Percentiles rank a stretch among this genome's conserved stretches.
Evolutionary conservation across 2,888 invertebrate species (phyloP).

Genomic region (Hanleya hanleyi): DNA sequence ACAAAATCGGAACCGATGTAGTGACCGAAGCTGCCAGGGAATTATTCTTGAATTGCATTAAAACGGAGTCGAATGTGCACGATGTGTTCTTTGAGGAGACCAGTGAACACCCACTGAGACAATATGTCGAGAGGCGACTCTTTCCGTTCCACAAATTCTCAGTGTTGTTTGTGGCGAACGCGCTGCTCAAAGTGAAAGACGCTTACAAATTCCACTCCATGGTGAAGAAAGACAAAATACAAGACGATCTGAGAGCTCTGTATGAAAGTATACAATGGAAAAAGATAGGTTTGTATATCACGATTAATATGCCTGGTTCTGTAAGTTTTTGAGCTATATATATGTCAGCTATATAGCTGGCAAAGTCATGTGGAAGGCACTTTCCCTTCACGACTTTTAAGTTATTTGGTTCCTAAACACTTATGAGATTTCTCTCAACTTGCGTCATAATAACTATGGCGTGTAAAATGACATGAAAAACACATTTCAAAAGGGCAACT

Average conservation of each 20-base stretch:
- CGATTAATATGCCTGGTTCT: no score
- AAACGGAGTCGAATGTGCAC: slow-evolving; percentile 57
- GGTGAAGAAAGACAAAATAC: slow-evolving; percentile 53
- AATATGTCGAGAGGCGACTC: slow-evolving; percentile 42
- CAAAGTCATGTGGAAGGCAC: no score
- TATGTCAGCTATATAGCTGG: no score
- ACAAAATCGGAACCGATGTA: slow-evolving; percentile 53
- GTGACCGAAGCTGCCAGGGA: slow-evolving; percentile 60
- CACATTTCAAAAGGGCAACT: no score
- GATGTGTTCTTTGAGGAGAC: slow-evolving; percentile 62
- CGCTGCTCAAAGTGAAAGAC: slow-evolving; percentile 57
- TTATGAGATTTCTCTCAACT: no score
- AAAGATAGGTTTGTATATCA: slow-evolving; percentile 60
- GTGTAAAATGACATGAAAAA: no score
- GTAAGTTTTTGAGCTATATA: no score
- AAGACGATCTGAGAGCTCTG: slow-evolving; percentile 52
- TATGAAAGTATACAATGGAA: slow-evolving; percentile 68
- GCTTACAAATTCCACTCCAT: slow-evolving; percentile 58
- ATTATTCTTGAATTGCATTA: slow-evolving; percentile 58
- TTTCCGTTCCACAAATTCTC: slow-evolving; percentile 63
- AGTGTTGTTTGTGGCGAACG: slow-evolving; percentile 56
- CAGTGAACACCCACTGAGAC: slow-evolving; percentile 40
- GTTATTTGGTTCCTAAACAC: no score
- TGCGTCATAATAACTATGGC: no score
- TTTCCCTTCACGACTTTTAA: no score